A percentile compares a stretch with the other conserved stretches of the same genome.
These are phyloP conservation scores for Notolepis coatsorum DNA, from an alignment of 2,797 vertebrate genomes.

Conservation along the genomic window DNA sequence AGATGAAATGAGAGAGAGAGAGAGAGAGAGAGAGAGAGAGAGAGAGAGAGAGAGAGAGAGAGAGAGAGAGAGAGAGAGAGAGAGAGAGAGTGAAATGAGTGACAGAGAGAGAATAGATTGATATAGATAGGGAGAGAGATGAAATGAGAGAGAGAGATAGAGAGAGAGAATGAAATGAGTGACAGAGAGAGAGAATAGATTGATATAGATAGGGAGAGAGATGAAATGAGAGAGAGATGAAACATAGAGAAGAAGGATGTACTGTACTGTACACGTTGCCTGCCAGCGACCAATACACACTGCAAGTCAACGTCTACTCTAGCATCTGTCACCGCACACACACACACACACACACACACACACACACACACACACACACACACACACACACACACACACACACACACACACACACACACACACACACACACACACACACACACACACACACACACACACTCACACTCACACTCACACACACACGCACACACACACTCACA, in stretches of 20 bases:
- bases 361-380: slow-evolving; percentile 15
- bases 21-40: neutral
- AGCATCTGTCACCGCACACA: slow-evolving; percentile 52
- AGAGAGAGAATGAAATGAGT: too few species aligned
- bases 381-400: slow-evolving; percentile 9
- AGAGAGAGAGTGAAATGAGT: neutral
- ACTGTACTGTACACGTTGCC: slow-evolving; percentile 17
- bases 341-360: slow-evolving; percentile 9
- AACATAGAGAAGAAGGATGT: neutral
- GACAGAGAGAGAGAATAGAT: neutral
- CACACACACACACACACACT: too few species aligned
- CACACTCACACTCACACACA: too few species aligned
- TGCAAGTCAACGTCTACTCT: slow-evolving; percentile 38
- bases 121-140: neutral
- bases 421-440: too few species aligned
- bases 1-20: neutral
- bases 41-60: neutral
- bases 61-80: slow-evolving; percentile 9
- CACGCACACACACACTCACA: too few species aligned
- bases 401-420: slow-evolving; percentile 7
- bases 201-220: slow-evolving; percentile 10
- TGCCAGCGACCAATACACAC: slow-evolving; percentile 53
- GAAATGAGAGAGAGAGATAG: neutral
- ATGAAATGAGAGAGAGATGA: too few species aligned
- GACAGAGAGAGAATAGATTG: neutral